Evolutionary conservation across 2,113 vertebrate genomes (phyloP), one percentile per base, ranked within the genome.

Genomic region (Amphiprion ocellaris): DNA sequence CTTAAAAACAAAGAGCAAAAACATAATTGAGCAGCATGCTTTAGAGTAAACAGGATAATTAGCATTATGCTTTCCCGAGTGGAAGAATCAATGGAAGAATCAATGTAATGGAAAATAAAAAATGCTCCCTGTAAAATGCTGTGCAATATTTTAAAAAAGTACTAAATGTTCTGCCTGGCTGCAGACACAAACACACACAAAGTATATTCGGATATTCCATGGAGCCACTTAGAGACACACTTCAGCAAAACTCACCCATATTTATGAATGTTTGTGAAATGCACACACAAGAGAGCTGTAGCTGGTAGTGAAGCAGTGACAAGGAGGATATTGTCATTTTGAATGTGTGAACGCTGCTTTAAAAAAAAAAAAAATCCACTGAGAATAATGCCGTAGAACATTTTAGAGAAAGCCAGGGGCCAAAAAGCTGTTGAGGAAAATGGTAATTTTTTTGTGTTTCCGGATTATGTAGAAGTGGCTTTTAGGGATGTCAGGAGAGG

Each of bases 401-500:
- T 89, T 83, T 89, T 81, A 64, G 75, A 83, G 81, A 62, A 72
- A 80, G 54, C 68, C 63, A 49, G 46, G 41, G 79, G 58, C 61
- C 72, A 54, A 46, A 76, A 55, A 70, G 63, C 70, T 12, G 12
- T 66, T 74, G 63, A 79, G 70, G 28, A 77, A 85, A 55, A 65
- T 67, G 74, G 24, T 79, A 19, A 70, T 79, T 77, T 67, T 53
- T 67, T 72, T 52, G 47, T 58, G 3, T 83, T 72, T 83, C 52
- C 5, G 37, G 69, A 83, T 85, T 76, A 85, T 86, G 77, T 74
- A 65, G 54, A 84, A 89, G 70, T 80, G 50, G 79, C 80, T 92
- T 80, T 92, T 76, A 83, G 69, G 78, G 85, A 85, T 68, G 79
- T 81, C 78, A 76, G 70, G 75, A 79, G 78, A 88, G 46, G 66